Evolutionary conservation across 2,888 invertebrate species (phyloP).

Genomic region (Drosophila rubida): DNA sequence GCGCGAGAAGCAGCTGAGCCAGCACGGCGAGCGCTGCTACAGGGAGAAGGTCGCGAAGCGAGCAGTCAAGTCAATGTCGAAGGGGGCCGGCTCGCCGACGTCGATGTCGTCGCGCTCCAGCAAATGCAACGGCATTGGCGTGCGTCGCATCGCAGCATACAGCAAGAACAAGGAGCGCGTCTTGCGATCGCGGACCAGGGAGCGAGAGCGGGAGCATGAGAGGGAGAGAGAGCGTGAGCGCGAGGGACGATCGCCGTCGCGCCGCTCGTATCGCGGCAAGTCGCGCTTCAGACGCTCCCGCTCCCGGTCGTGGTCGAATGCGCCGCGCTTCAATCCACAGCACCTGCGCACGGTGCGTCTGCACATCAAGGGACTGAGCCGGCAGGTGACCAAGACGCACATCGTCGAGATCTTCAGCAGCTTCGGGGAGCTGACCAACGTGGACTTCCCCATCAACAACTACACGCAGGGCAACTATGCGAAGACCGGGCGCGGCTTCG

Average conservation of each 20-base stretch:
- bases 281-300: not conserved
- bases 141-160: no score
- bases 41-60: no score
- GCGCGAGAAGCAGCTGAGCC: no score
- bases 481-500: slow-evolving; percentile 53
- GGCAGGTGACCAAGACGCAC: slow-evolving; percentile 55
- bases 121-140: no score
- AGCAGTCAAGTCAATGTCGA: no score
- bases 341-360: slow-evolving; percentile 31
- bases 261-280: not conserved
- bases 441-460: slow-evolving; percentile 57
- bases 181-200: no score
- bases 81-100: no score
- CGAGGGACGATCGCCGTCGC: not conserved
- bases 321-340: not conserved
- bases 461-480: not conserved
- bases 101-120: no score
- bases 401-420: slow-evolving; percentile 53
- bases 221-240: not conserved
- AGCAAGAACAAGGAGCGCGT: no score
- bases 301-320: not conserved
- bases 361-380: slow-evolving; percentile 54
- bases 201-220: no score
- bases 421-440: slow-evolving; percentile 48
- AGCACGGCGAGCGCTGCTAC: no score